A percentile compares a stretch with the other conserved stretches of the same genome.
These are phyloP conservation scores for Cyprinodon brontotheroides DNA, from an alignment of 2,113 vertebrate genomes.

Conservation along the genomic window DNA sequence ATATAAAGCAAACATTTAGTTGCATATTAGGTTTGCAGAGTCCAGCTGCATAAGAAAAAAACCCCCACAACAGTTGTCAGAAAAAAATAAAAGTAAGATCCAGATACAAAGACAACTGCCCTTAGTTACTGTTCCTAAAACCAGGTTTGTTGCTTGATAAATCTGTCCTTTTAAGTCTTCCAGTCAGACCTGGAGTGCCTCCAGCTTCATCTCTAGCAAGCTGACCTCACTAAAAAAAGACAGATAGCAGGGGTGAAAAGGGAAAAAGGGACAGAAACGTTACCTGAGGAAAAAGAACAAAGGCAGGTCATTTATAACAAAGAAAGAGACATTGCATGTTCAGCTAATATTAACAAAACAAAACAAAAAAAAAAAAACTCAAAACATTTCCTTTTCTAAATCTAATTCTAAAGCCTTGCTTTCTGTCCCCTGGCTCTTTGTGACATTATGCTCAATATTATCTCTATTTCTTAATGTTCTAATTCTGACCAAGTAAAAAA, in stretches of 20 bases:
- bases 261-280: constrained; percentile 12
- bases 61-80: too few species aligned
- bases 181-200: constrained; percentile 60
- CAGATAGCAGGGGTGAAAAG: constrained; percentile 6
- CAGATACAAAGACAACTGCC: background rate
- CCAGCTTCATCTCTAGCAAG: constrained; percentile 74
- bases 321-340: background rate
- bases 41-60: too few species aligned
- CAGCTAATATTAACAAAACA: background rate
- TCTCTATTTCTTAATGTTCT: background rate
- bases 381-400: constrained; percentile 56
- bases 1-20: background rate
- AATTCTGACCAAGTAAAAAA: background rate
- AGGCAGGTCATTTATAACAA: constrained; percentile 1
- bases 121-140: constrained; percentile 73
- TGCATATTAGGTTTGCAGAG: too few species aligned
- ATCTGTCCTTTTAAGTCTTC: constrained; percentile 73
- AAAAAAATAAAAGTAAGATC: too few species aligned
- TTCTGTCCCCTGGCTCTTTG: constrained; percentile 17
- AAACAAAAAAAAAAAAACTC: background rate
- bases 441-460: constrained; percentile 36
- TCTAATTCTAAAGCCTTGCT: constrained; percentile 46
- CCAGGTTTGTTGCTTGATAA: constrained; percentile 49
- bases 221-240: constrained; percentile 60
- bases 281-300: background rate